Percentiles rank a stretch among this genome's conserved stretches.
Conservation (phyloP, 2,888 invertebrate species). For the Anthophora plumipes region DNA sequence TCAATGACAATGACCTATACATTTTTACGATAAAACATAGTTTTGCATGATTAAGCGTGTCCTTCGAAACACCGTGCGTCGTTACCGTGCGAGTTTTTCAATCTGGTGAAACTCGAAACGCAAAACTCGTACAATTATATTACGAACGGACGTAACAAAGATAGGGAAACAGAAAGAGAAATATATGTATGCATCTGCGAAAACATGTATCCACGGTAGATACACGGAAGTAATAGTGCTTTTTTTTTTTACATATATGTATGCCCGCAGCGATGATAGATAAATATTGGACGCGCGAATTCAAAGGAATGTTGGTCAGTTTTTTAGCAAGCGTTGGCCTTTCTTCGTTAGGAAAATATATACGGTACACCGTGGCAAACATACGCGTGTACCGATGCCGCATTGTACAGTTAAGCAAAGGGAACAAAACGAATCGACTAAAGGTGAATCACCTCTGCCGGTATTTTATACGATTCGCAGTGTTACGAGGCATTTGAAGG, state of each 20-base stretch:
- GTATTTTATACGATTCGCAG: background rate
- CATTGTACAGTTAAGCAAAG: background rate
- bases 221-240: slow-evolving; percentile 15
- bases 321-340: background rate
- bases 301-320: slow-evolving; percentile 10
- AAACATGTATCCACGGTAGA: background rate
- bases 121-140: slow-evolving; percentile 17
- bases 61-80: too few species aligned
- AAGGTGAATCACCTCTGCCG: background rate
- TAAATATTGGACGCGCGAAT: slow-evolving; percentile 32
- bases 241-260: background rate
- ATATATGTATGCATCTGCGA: background rate
- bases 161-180: background rate
- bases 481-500: background rate
- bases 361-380: too few species aligned
- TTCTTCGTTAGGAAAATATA: background rate
- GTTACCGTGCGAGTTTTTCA: background rate
- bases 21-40: too few species aligned
- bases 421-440: background rate
- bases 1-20: too few species aligned
- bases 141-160: slow-evolving; percentile 19
- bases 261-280: background rate
- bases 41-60: too few species aligned
- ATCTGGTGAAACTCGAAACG: slow-evolving; percentile 9
- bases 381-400: background rate